Conservation (phyloP, 2,113 vertebrate species). For the Albula glossodonta region DNA sequence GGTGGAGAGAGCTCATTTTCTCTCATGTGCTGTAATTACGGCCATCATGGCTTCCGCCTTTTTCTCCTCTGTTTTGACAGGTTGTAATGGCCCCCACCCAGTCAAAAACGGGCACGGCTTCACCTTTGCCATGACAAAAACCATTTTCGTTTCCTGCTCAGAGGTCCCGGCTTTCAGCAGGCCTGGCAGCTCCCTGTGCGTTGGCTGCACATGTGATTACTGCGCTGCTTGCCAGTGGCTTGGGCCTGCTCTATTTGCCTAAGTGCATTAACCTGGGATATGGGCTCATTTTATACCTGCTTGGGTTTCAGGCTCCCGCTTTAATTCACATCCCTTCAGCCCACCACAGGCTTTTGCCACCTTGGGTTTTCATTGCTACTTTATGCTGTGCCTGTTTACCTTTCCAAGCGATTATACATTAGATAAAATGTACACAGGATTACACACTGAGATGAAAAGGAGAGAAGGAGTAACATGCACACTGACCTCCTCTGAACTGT, state of each 20-base stretch:
- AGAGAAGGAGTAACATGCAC: no score
- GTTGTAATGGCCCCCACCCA: constrained; percentile 64
- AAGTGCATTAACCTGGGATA: constrained; percentile 68
- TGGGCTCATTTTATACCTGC: constrained; percentile 4
- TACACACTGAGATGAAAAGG: no score
- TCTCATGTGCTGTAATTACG: constrained; percentile 63
- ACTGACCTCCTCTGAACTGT: no score
- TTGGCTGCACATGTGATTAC: constrained; percentile 69
- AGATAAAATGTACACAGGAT: no score
- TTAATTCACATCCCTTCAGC: no score
- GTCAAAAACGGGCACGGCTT: constrained; percentile 62
- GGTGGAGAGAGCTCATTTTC: constrained; percentile 46
- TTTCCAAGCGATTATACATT: no score
- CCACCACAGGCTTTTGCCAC: constrained; percentile 42
- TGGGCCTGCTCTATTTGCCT: constrained; percentile 65
- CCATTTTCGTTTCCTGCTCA: constrained; percentile 71
- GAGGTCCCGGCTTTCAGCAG: constrained; percentile 59
- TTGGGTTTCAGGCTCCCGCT: neutral
- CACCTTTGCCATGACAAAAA: constrained; percentile 63
- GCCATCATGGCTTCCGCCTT: constrained; percentile 69
- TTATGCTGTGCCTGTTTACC: constrained; percentile 17
- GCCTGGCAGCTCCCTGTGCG: constrained; percentile 66
- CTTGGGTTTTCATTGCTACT: no score
- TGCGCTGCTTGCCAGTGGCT: constrained; percentile 70
- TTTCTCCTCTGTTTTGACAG: constrained; percentile 69